Percentiles rank a stretch among this genome's conserved stretches.
These are phyloP conservation scores for Saturnia japonica DNA, from an alignment of 2,888 invertebrate species.

Conservation along the genomic window DNA sequence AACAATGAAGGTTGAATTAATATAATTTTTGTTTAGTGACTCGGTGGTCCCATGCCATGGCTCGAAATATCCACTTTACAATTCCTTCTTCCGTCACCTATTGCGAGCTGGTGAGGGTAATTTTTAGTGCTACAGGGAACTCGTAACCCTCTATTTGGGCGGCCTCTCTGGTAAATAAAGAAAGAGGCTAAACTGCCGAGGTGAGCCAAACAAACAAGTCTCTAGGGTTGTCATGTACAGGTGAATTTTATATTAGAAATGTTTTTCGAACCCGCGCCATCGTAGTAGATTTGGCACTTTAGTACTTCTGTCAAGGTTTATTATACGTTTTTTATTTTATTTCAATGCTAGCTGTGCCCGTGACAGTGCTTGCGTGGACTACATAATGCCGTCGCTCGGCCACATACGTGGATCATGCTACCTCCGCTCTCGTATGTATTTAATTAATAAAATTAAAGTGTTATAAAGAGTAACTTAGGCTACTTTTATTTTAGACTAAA, in stretches of 20 bases:
- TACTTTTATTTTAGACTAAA: too few species aligned
- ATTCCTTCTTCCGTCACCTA: neutral
- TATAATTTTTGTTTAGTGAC: too few species aligned
- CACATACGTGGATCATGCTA: too few species aligned
- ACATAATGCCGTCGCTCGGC: too few species aligned
- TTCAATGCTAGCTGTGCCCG: too few species aligned
- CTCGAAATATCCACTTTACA: neutral
- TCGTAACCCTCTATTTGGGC: constrained; percentile 8
- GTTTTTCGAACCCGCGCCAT: neutral
- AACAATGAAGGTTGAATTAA: too few species aligned
- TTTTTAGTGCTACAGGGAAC: neutral
- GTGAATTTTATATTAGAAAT: neutral
- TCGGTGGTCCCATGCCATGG: neutral
- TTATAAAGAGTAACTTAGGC: too few species aligned
- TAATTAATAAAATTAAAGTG: too few species aligned
- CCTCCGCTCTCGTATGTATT: too few species aligned
- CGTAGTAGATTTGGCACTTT: neutral
- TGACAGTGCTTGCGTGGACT: too few species aligned
- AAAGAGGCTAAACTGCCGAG: constrained; percentile 67
- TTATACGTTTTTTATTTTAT: too few species aligned
- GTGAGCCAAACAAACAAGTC: constrained; percentile 55
- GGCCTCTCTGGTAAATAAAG: constrained; percentile 64
- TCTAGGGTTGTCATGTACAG: constrained; percentile 40
- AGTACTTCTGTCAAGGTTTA: too few species aligned
- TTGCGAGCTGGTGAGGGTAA: neutral